These are phyloP conservation scores for Dicrostonyx torquatus DNA, from an alignment of 2,797 vertebrate species.

Conservation along the genomic window DNA sequence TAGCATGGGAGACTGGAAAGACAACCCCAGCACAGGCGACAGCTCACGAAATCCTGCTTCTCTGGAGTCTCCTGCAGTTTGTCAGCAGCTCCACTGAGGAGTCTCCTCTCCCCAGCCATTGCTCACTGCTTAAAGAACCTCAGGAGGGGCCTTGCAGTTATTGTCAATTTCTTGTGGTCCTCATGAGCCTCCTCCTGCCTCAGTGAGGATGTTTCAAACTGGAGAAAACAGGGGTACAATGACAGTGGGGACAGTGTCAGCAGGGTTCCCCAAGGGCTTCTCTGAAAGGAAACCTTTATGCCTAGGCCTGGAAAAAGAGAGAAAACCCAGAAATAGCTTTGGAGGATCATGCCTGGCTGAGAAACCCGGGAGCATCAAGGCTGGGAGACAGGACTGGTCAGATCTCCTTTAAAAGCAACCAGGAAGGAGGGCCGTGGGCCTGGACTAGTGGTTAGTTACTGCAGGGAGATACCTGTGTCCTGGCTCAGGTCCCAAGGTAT, in stretches of 20 bases:
- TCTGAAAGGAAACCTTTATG: background rate
- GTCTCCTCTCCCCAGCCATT: background rate
- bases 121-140: background rate
- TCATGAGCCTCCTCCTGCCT: background rate
- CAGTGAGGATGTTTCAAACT: background rate
- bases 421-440: background rate
- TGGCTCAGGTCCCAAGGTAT: background rate
- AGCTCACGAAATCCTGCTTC: background rate
- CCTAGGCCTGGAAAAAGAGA: background rate
- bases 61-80: background rate
- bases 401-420: background rate
- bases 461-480: background rate
- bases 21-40: background rate
- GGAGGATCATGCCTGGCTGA: background rate
- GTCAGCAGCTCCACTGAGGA: background rate
- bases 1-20: background rate
- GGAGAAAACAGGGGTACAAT: background rate
- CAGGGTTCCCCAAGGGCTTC: background rate
- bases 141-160: background rate
- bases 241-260: background rate
- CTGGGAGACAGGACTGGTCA: background rate
- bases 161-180: background rate
- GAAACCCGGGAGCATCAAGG: background rate
- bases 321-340: rapidly evolving
- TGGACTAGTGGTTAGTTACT: background rate